Evolutionary conservation across 2,888 invertebrate species (phyloP), one percentile per base, ranked within the genome.

Genomic region (Zhengitettix transpicula): DNA sequence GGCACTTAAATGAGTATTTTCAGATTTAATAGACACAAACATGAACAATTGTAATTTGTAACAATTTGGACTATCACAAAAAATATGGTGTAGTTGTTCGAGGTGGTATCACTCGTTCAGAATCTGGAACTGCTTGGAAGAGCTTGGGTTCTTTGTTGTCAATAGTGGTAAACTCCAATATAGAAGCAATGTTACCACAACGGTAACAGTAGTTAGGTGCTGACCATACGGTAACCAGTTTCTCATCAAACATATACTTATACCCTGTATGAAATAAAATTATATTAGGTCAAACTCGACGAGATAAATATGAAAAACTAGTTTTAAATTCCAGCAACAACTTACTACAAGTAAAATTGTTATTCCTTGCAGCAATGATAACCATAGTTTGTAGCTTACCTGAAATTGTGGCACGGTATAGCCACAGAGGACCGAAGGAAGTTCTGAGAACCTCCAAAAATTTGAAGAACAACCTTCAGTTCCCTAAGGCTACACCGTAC

Each of bases 121-220:
- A 81, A 72, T 98, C 96, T 11, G 98, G 96, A 58, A 99, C 99
- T 47, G 98, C 98, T 67, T 89, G 81, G 75, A 99, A 99, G 68
- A 97, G 79, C 74, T 93, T 91, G 17, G 89, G 81, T 67, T 81
- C 81, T 70, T 86, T 82, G 66, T 85, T 83, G 65, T 89, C 86
- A 10, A 85, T 83, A 63, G 85, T 83, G 62, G 83, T 81, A 72
- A 99, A 93, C 72, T 89, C 87, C 71, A 99, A 78, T 68, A 99
- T 97, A 57, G 98, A 94, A 8, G 99, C 99, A 59, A 96, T 87
- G 73, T 99, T 99, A 55, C 98, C 99, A 72, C 99, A 99, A 40
- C 99, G 85, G 73, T 99, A 99, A 75, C 99, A 99, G 75, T 99
- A 99, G 77, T 99, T 99, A 8, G 99, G 99, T 9, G 99, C 99